Evolutionary conservation across 2,888 invertebrate genomes (phyloP).

Genomic region (Philopedon plagiatum): DNA sequence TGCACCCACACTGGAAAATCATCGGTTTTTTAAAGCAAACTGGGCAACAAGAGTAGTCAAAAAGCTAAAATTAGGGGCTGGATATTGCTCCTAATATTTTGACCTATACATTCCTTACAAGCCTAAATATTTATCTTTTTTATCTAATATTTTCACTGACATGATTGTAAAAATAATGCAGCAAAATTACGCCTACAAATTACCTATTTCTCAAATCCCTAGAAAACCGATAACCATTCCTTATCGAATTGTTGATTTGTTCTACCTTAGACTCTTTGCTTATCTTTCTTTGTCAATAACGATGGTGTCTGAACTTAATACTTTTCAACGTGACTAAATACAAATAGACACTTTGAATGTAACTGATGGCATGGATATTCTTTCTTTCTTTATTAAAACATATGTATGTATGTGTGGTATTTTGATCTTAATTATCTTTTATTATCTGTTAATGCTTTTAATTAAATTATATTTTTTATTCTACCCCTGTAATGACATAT

Average conservation of each 20-base stretch:
- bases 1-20: too few species aligned
- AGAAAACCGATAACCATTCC: neutral
- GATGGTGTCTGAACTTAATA: neutral
- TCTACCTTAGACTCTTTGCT: neutral
- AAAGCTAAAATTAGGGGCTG: neutral
- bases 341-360: neutral
- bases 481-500: conserved; percentile 2
- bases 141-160: too few species aligned
- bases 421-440: too few species aligned
- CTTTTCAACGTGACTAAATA: neutral
- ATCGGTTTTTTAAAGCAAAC: too few species aligned
- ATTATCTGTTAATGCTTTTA: neutral
- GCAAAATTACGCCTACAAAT: too few species aligned
- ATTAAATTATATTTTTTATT: neutral
- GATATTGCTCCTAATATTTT: neutral
- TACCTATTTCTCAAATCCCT: neutral
- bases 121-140: too few species aligned
- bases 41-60: too few species aligned
- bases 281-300: conserved; percentile 9
- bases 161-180: too few species aligned
- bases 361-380: neutral
- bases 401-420: neutral
- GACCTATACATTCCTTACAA: too few species aligned
- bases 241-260: neutral
- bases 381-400: neutral